A percentile compares a stretch with the other conserved stretches of the same genome.
Conservation (phyloP, 30 jellyfish, hydroid and myxozoan species). For the Aurelia sp. region DNA sequence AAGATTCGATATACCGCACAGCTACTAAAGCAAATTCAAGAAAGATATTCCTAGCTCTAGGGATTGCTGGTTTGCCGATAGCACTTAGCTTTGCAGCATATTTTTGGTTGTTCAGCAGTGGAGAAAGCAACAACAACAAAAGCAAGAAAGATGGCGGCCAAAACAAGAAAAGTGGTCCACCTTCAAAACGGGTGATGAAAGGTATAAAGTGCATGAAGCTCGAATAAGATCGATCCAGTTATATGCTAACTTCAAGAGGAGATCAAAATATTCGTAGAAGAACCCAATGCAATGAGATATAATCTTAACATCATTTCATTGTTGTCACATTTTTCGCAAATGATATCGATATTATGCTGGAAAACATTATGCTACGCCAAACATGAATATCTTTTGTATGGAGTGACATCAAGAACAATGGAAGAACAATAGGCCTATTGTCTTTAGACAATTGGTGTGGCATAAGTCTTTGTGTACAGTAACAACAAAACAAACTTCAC, state of each 20-base stretch:
- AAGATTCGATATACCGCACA: background rate
- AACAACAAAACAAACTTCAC: too few relatives aligned
- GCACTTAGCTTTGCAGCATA: slow-evolving; percentile 49
- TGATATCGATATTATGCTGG: too few relatives aligned
- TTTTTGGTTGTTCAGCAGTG: slow-evolving; percentile 27
- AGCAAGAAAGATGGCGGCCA: background rate
- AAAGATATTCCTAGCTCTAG: slow-evolving; percentile 23
- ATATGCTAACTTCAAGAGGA: background rate
- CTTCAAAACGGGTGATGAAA: slow-evolving; percentile 48
- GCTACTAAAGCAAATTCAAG: slow-evolving; percentile 12
- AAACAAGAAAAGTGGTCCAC: background rate
- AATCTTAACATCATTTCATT: too few relatives aligned
- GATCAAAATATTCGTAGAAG: background rate
- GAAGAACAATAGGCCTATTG: too few relatives aligned
- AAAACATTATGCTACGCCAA: too few relatives aligned
- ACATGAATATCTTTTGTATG: too few relatives aligned
- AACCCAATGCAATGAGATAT: too few relatives aligned
- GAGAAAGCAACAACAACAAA: background rate
- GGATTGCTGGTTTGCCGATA: slow-evolving; percentile 29
- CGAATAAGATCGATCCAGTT: background rate
- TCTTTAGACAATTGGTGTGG: too few relatives aligned
- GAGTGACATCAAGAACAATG: too few relatives aligned
- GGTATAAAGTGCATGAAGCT: slow-evolving; percentile 3
- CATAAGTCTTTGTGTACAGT: too few relatives aligned
- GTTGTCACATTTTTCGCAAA: too few relatives aligned